Evolutionary conservation across 2,888 invertebrate species (phyloP).

Genomic region (Synanthedon vespiformis): DNA sequence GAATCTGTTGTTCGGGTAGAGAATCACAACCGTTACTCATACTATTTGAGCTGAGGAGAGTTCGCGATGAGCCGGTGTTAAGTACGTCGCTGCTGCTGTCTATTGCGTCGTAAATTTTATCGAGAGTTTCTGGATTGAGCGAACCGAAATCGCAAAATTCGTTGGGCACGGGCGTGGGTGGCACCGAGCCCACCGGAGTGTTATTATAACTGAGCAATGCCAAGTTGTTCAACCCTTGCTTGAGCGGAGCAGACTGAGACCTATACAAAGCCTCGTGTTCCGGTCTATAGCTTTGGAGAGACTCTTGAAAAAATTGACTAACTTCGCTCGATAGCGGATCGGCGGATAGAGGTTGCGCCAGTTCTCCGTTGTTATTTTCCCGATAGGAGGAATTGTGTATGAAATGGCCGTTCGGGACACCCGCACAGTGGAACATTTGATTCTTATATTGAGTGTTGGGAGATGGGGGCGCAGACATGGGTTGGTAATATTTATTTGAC

Average conservation of each 20-base stretch:
- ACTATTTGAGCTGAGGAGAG: constrained; percentile 36
- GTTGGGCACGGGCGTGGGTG: constrained; percentile 77
- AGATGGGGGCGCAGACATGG: constrained; percentile 78
- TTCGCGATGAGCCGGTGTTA: constrained; percentile 31
- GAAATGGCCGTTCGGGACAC: constrained; percentile 51
- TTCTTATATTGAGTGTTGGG: constrained; percentile 70
- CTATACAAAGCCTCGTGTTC: constrained; percentile 61
- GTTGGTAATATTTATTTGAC: constrained; percentile 51
- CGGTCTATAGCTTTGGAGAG: constrained; percentile 45
- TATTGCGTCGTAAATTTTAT: constrained; percentile 75
- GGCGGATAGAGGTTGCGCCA: constrained; percentile 47
- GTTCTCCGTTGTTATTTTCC: constrained; percentile 54
- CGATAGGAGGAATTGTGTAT: constrained; percentile 51
- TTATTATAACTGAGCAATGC: constrained; percentile 53
- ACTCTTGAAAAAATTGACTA: constrained; percentile 72
- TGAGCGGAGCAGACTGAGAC: constrained; percentile 85
- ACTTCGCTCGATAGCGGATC: constrained; percentile 72
- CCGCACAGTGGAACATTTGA: constrained; percentile 56
- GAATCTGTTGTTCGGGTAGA: constrained; percentile 43
- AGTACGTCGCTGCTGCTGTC: constrained; percentile 65
- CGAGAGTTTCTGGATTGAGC: constrained; percentile 72
- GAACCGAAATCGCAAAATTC: constrained; percentile 80
- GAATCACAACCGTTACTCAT: constrained; percentile 52
- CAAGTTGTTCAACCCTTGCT: constrained; percentile 64
- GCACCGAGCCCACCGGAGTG: constrained; percentile 74